These are phyloP conservation scores for Pomacea maculata DNA, from an alignment of 1,140 invertebrate genomes.

Conservation along the genomic window DNA sequence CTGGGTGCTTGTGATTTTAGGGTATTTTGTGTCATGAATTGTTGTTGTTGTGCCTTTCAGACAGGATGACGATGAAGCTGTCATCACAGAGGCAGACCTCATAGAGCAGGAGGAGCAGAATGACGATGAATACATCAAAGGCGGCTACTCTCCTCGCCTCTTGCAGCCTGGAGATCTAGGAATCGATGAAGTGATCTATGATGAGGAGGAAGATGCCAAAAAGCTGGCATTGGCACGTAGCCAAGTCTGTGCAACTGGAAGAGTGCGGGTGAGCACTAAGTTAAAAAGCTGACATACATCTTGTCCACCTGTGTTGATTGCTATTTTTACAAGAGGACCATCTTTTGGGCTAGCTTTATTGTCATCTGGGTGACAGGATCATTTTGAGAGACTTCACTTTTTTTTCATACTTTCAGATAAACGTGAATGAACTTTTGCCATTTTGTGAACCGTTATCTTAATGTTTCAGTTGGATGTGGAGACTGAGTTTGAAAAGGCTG, in stretches of 20 bases:
- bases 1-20: too few relatives aligned
- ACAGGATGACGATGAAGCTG: constrained; percentile 9
- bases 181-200: constrained; percentile 82
- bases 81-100: constrained; percentile 19
- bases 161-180: constrained; percentile 77
- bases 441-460: neutral
- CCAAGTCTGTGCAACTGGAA: constrained; percentile 70
- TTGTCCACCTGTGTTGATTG: neutral
- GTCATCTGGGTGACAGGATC: neutral
- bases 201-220: constrained; percentile 81
- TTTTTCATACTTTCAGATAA: neutral
- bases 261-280: constrained; percentile 51
- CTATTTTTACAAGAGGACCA: neutral
- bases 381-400: neutral
- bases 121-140: constrained; percentile 76
- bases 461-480: constrained; percentile 63
- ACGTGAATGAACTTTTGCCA: neutral
- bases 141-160: constrained; percentile 85
- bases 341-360: neutral
- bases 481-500: constrained; percentile 75
- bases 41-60: neutral
- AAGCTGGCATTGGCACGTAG: constrained; percentile 76
- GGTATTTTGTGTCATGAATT: too few relatives aligned
- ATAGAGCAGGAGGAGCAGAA: constrained; percentile 61
- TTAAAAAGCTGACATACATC: neutral